Evolutionary conservation across 2,797 vertebrate genomes (phyloP), one percentile per base, ranked within the genome.

Genomic region (Dallia pectoralis): DNA sequence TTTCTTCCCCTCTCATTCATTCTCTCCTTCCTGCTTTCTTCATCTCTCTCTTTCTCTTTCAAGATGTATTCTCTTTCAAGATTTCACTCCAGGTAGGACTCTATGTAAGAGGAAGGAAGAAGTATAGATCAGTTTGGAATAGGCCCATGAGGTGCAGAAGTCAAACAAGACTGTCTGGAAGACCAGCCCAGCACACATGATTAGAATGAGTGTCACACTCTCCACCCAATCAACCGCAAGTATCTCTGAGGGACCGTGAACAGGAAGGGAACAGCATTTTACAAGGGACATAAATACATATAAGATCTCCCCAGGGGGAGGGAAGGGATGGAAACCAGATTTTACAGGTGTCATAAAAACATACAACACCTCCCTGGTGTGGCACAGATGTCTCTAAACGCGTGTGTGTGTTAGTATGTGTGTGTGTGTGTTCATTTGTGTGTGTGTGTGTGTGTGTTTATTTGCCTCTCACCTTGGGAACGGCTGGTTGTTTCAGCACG

Each of bases 401-500:
- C 36, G 33, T 66, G 64, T 66, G 64, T 66, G 64, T 66, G 64
- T 40, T 32, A n/a, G 29, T 64, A 27, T 15, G 5, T 63, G 61
- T 15, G 19, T 63, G 61, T 63, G 61, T 63, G 61, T 29, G 61
- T 15, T n/a, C n/a, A n/a, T n/a, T n/a, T n/a, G n/a, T n/a, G n/a
- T n/a, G n/a, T n/a, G 61, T 29, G 61, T 63, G 59, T 62, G 5
- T 32, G 62, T 64, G 30, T 65, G 63, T 33, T 33, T 32, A 44
- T 65, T 22, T 19, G 66, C 33, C 30, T 27, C 65, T 77, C 61
- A 77, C 77, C 73, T 82, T 82, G 79, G 77, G 67, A 76, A 74
- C 47, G 74, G 77, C 51, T 47, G 76, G 74, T 77, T 82, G 67
- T 81, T 63, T 74, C 68, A 51, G 19, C 27, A 56, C 66, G 72